Evolutionary conservation across 37 sponge, comb jelly and placozoan species (phyloP), one percentile per base, ranked within the genome.

Genomic region (Trichoplax adhaerens): DNA sequence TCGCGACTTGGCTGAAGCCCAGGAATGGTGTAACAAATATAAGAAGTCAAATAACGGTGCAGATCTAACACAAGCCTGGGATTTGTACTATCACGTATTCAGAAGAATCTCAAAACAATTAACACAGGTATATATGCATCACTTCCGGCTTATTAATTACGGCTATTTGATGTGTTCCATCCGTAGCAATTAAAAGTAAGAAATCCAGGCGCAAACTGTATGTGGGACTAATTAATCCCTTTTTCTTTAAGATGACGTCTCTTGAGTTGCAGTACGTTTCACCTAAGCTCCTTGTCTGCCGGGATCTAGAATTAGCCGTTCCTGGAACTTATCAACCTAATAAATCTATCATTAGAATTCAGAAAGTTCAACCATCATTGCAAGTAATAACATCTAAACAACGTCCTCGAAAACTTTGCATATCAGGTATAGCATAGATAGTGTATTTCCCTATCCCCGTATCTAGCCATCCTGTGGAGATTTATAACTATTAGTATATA

Each of bases 331-430:
- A 95, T 64, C 87, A 91, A 10, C 92, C 98, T 6, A 79, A 83
- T 73, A 74, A 87, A 57, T 79, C 81, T 46, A 76, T 91, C 54
- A 79, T 95, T 56, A 80, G 85, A 76, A 91, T 95, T 71, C 85
- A 83, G 74, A 77, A 69, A 10, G 81, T 86, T 0, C 76, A 81
- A 54, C 76, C 89, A 4, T 68, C 86, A 63, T 85, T 95, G 46
- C 79, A 78, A 47, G 98, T 95, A 47, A 91, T 95, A 84, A 91
- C 93, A 7, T 91, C 89, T 55, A 95, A 95, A 64, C 93, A 91
- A 55, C 50, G 92, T 58, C 98, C 98, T 47, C 73, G 98, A 71
- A 95, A 95, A 79, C 85, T 95, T 54, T 77, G 83, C 70, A 91
- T 95, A 66, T 74, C 79, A 68, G 93, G 90, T 89, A 53, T 29